A percentile compares a stretch with the other conserved stretches of the same genome.
Conservation (phyloP, 2,797 vertebrate genomes). For the Platalea minor region DNA sequence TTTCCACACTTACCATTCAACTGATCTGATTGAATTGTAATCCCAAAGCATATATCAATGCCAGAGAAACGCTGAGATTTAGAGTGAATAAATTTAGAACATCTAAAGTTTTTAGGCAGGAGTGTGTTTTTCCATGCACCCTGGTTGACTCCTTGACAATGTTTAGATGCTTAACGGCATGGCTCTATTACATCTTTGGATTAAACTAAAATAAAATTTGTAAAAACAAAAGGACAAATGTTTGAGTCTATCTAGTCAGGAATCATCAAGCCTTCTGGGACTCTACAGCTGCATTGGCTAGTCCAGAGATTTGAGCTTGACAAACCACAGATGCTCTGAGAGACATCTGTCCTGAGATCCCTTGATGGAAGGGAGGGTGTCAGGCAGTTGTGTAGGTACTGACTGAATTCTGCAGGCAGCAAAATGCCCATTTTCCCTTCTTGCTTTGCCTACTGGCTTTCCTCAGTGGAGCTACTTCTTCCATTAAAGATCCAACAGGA, state of each 20-base stretch:
- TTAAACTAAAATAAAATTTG: not conserved
- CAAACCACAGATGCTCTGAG: not conserved
- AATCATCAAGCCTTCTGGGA: not conserved
- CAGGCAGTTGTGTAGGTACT: not conserved
- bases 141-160: not conserved
- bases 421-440: not conserved
- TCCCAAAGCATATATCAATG: not conserved
- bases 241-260: not conserved
- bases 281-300: not conserved
- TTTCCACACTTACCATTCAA: not conserved
- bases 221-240: not conserved
- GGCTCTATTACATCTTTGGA: not conserved
- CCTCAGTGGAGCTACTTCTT: not conserved
- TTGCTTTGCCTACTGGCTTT: not conserved
- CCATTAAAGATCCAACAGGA: not conserved
- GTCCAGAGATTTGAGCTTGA: not conserved
- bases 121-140: not conserved
- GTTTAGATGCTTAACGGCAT: not conserved
- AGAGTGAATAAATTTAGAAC: not conserved
- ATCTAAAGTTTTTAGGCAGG: not conserved
- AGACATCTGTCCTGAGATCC: not conserved
- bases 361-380: not conserved
- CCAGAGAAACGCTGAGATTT: not conserved
- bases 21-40: not conserved
- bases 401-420: not conserved